Base-by-base conservation (phyloP, 2,797 vertebrate species). In the Gymnocypris eckloni region DNA sequence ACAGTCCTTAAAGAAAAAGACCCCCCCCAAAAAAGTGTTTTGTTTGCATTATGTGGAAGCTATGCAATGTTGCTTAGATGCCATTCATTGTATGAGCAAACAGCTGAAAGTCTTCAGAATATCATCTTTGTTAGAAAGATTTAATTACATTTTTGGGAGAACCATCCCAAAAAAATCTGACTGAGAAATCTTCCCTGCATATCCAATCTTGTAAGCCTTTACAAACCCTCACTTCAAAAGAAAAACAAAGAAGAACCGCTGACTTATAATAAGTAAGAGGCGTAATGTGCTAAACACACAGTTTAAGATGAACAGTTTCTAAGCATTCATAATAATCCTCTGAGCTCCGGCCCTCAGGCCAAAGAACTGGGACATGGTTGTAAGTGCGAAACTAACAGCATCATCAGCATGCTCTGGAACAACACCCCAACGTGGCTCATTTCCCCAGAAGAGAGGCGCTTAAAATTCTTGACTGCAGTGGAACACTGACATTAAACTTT, bases 401-500 rank as follows among this genome's bases (percentile, higher is more conserved):
- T 87, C 79, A 78, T 82, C 61, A 77, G 15, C 76, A 77, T 59
- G 25, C 79, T 52, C 25, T 59, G 67, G 11, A 59, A 56, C 43
- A 72, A 69, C 76, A 77, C 61, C 50, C 54, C 66, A 77, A 64
- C 73, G 33, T 48, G 71, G 82, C 78, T 70, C 78, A 59, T 41
- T 72, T 82, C 71, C 67, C 43, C 33, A 59, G 50, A 39, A 79
- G 73, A 71, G 81, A 79, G 81, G 41, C 72, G 87, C 89, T 90
- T 90, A 91, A 92, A 93, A 90, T 92, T 91, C 92, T 91, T 90
- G 91, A 93, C 91, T 91, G 92, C 92, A 90, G 90, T 87, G 86
- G 91, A 93, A 93, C 87, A 86, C 87, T 92, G 90, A 89, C 91
- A 94, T 95, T 92, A 93, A 95, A 93, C 88, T 92, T 94, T 93